Evolutionary conservation across 1,140 invertebrate genomes (phyloP), one percentile per base, ranked within the genome.

Genomic region (Drosophila sp.): DNA sequence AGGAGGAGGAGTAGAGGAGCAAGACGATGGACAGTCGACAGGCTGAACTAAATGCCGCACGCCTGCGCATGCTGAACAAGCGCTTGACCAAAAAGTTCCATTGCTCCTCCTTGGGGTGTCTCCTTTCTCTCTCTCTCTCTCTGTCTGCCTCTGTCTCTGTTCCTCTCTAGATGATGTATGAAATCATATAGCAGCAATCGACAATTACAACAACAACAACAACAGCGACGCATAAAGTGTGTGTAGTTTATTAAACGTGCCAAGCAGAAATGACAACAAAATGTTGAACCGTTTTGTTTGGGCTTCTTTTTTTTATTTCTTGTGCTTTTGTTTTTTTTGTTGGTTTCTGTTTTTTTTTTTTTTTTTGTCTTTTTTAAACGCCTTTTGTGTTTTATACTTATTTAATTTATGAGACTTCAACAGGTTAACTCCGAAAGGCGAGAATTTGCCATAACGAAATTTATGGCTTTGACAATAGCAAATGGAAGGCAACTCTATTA

Each of bases 11-110:
- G 30, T 30, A n/a, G 44, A 8, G 10, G 44, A 27, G 23, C 44
- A 50, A 50, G 8, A 32, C 72, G 61, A 68, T 66, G 62, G 72
- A 41, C 55, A 76, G 72, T 64, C 73, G 83, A 90, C 82, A 90
- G 80, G 79, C 87, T 90, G 87, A 90, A 90, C 87, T 90, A 90
- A 90, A 90, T 90, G 87, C 87, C 62, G 87, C 80, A 87, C 87
- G 87, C 87, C 82, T 90, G 87, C 87, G 87, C 87, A 90, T 90
- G 80, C 72, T 73, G 82, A 83, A 77, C 76, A 86, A 74, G 66
- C 72, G 56, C 29, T 61, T 64, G 7, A 11, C 11, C 32, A 30
- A 40, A 55, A 25, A 47, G 27, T 7, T 47, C 8, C n/a, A 50
- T 38, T 55, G 40, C 57, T 67, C 70, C 73, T 69, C 73, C 65